phyloP scores from a whole-genome alignment of 2,113 vertebrate species.

The Rissa tridactyla region DNA sequence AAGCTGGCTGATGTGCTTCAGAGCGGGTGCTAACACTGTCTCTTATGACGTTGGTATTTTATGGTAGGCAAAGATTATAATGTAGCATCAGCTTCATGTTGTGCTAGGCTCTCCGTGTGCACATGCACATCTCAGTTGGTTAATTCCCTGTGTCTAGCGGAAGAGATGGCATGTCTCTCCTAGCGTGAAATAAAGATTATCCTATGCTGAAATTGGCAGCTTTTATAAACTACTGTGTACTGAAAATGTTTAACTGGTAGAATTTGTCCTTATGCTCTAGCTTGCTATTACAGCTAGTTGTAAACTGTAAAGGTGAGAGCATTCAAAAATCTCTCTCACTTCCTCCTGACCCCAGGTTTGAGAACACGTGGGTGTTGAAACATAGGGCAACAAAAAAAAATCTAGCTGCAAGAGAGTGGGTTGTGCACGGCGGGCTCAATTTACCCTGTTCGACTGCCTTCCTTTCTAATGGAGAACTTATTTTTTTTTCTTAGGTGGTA shows the following conservation, averaged over 20 bases:
- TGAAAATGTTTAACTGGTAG: neutral
- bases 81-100: neutral
- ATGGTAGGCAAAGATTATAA: neutral
- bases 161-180: neutral
- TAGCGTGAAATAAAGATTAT: neutral
- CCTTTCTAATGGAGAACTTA: neutral
- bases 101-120: neutral
- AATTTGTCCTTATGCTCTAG: neutral
- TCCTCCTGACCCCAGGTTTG: neutral
- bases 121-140: neutral
- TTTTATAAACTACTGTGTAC: neutral
- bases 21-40: neutral
- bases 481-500: slow-evolving; percentile 69
- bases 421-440: neutral
- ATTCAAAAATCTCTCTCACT: neutral
- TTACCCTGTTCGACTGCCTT: neutral
- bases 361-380: neutral
- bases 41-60: neutral
- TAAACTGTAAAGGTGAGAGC: neutral
- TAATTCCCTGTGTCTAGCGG: neutral
- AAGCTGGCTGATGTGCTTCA: neutral
- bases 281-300: neutral
- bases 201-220: neutral
- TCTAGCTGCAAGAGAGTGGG: neutral
- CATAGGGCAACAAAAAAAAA: neutral